Percentiles rank a stretch among this genome's conserved stretches.
phyloP scores from a whole-genome alignment of 2,797 vertebrate species.

The Anniella stebbinsi region DNA sequence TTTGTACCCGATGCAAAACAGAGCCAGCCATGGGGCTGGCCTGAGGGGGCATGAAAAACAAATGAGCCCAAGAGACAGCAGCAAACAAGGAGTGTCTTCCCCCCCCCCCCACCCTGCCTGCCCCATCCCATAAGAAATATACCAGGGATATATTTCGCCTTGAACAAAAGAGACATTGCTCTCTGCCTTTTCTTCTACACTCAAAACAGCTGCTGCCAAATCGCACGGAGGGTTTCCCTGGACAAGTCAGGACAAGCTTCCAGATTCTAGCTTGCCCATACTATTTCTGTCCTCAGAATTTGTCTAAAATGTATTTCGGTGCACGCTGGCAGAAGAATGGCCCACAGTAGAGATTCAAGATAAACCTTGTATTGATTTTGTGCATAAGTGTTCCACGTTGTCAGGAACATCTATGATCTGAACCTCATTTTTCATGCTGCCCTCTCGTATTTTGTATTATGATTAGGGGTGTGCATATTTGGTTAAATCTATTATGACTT shows the following conservation, averaged over 20 bases:
- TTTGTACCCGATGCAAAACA: conserved; percentile 29
- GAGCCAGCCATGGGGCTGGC: not conserved
- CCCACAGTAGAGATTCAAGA: not conserved
- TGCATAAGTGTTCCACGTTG: not conserved
- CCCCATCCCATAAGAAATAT: conserved; percentile 43
- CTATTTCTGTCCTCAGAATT: conserved; percentile 8
- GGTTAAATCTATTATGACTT: no score
- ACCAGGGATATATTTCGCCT: conserved; percentile 52
- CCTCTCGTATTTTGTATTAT: not conserved
- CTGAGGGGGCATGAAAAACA: accelerated
- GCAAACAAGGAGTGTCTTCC: conserved; percentile 31
- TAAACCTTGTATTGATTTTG: not conserved
- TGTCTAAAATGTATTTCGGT: conserved; percentile 14
- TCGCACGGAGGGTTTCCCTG: conserved; percentile 25
- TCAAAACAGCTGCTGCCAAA: conserved; percentile 64
- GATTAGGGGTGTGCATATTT: no score
- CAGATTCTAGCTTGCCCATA: conserved; percentile 41
- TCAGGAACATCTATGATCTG: not conserved
- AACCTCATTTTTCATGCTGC: not conserved
- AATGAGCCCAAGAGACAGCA: conserved; percentile 48
- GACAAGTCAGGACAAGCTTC: not conserved
- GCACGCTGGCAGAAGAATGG: not conserved
- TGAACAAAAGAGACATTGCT: conserved; percentile 23
- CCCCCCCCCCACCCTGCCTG: no score
- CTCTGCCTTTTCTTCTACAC: conserved; percentile 33